These are phyloP conservation scores for Synanthedon andrenaeformis DNA, from an alignment of 2,888 invertebrate genomes.

Conservation along the genomic window DNA sequence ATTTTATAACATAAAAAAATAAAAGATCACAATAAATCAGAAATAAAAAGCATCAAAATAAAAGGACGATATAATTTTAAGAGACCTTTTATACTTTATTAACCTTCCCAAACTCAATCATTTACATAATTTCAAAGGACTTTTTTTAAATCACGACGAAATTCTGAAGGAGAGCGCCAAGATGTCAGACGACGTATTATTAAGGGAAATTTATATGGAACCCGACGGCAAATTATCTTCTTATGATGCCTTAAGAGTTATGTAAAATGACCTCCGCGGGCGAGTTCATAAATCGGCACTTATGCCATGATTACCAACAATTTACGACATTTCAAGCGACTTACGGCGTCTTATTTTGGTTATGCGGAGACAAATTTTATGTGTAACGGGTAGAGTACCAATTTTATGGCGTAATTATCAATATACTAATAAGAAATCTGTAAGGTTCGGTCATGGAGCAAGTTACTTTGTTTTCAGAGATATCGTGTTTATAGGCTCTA, in stretches of 20 bases:
- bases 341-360: neutral
- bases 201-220: conserved; percentile 34
- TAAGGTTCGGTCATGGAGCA: too few species aligned
- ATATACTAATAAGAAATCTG: too few species aligned
- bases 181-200: conserved; percentile 31
- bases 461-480: too few species aligned
- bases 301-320: conserved; percentile 31
- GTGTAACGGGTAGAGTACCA: too few species aligned
- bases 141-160: conserved; percentile 15
- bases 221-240: conserved; percentile 28
- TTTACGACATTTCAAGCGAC: conserved; percentile 23
- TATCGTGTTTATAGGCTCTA: too few species aligned
- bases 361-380: too few species aligned
- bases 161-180: conserved; percentile 18
- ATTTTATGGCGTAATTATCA: too few species aligned
- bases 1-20: too few species aligned
- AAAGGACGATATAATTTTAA: conserved; percentile 30
- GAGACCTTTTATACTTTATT: conserved; percentile 31
- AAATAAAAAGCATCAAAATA: conserved; percentile 7
- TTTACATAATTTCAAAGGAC: conserved; percentile 38
- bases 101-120: conserved; percentile 36
- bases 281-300: conserved; percentile 38
- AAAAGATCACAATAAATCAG: too few species aligned
- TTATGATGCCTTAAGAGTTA: conserved; percentile 31
- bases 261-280: conserved; percentile 30